A percentile compares a stretch with the other conserved stretches of the same genome.
phyloP scores from a whole-genome alignment of 2,113 vertebrate species.

The Hyaena hyaena region DNA sequence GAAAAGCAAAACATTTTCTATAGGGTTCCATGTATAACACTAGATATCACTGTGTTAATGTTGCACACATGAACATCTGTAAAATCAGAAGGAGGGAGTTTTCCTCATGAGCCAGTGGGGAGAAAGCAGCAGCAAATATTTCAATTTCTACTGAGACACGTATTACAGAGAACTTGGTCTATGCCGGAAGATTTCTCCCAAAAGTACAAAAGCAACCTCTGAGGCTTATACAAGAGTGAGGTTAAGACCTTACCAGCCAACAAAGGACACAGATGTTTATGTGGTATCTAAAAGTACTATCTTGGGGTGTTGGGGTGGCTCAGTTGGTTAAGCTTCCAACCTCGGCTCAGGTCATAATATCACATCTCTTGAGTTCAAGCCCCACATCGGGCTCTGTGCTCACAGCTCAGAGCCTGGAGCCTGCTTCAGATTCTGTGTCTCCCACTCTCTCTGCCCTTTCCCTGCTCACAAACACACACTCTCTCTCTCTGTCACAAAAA shows the following conservation, averaged over 20 bases:
- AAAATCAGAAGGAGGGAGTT: constrained; percentile 44
- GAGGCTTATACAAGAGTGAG: background rate
- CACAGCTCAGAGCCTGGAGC: too few relatives aligned
- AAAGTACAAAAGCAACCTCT: background rate
- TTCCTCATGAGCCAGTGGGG: background rate
- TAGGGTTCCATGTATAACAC: background rate
- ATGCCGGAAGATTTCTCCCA: constrained; percentile 16
- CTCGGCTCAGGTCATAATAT: too few relatives aligned
- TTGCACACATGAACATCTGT: constrained; percentile 50
- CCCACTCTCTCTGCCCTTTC: too few relatives aligned
- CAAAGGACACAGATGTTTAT: background rate
- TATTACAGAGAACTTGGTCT: background rate
- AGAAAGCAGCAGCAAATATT: constrained; percentile 33
- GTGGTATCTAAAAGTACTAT: background rate
- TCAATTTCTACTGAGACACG: constrained; percentile 15
- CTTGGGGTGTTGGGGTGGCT: too few relatives aligned
- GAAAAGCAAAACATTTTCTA: constrained; percentile 36
- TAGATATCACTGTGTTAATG: background rate
- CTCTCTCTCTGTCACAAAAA: too few relatives aligned
- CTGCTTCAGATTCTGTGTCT: too few relatives aligned
- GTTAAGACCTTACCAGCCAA: background rate
- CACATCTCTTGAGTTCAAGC: too few relatives aligned
- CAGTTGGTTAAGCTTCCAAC: too few relatives aligned
- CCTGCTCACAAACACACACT: too few relatives aligned
- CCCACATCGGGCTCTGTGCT: too few relatives aligned